These are phyloP conservation scores for Drosophila prosaltans DNA, from an alignment of 1,140 invertebrate species.

Conservation along the genomic window DNA sequence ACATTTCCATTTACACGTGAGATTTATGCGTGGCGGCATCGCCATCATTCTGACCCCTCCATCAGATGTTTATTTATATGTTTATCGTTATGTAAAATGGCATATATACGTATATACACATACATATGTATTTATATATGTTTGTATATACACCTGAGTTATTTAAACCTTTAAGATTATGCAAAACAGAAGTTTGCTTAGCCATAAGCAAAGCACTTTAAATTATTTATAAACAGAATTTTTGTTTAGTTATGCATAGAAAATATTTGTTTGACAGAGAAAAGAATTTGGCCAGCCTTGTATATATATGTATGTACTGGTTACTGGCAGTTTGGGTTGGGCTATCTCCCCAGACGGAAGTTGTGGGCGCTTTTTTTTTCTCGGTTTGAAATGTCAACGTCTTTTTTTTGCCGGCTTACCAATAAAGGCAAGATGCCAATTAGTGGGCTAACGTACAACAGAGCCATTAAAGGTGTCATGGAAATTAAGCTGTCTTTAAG, in stretches of 20 bases:
- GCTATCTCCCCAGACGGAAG: conserved; percentile 52
- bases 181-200: conserved; percentile 43
- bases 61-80: conserved; percentile 70
- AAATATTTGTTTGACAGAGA: conserved; percentile 41
- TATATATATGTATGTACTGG: neutral
- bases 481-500: conserved; percentile 31
- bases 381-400: conserved; percentile 63
- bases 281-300: conserved; percentile 32
- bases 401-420: conserved; percentile 44
- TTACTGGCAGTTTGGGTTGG: conserved; percentile 47
- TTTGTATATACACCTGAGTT: conserved; percentile 61
- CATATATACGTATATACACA: conserved; percentile 8
- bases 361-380: conserved; percentile 55
- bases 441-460: conserved; percentile 34
- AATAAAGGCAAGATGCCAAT: conserved; percentile 67
- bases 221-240: conserved; percentile 42
- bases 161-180: conserved; percentile 52
- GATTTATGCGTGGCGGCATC: conserved; percentile 70
- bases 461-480: conserved; percentile 23
- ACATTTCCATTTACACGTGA: conserved; percentile 78
- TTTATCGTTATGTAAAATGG: conserved; percentile 60
- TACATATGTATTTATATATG: conserved; percentile 16
- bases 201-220: conserved; percentile 19
- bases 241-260: conserved; percentile 37
- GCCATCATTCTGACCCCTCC: conserved; percentile 34